phyloP scores from a whole-genome alignment of 2,113 vertebrate genomes.

The Lagopus leucura region DNA sequence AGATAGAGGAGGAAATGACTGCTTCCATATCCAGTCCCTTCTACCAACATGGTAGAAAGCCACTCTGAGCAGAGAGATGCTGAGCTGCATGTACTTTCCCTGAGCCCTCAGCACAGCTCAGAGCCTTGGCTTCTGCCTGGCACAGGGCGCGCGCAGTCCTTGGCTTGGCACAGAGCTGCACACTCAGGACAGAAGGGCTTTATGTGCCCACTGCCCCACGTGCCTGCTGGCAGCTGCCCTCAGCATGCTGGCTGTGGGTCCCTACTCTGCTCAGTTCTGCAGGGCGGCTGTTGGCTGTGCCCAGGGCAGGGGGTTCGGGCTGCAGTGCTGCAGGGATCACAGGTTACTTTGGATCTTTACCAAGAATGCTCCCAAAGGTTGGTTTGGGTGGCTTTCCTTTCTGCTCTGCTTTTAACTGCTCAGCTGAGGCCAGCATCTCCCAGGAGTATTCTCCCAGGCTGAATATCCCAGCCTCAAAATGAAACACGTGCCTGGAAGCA shows the following conservation, averaged over 20 bases:
- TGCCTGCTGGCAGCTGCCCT: no score
- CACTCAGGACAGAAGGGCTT: no score
- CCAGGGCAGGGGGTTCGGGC: neutral
- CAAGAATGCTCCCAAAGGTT: neutral
- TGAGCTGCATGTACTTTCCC: neutral
- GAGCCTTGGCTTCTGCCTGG: no score
- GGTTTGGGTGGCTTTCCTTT: neutral
- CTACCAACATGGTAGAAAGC: neutral
- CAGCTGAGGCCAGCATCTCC: neutral
- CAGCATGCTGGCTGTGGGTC: no score
- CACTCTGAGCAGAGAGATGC: neutral
- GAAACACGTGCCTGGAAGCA: rapidly evolving
- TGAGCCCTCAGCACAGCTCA: no score
- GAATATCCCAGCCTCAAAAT: neutral
- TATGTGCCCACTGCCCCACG: no score
- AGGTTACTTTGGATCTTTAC: neutral
- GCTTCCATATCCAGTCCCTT: neutral
- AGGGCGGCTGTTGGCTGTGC: neutral
- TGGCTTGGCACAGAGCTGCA: no score
- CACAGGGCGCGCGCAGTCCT: no score
- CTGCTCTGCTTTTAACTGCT: neutral
- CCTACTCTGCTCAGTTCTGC: no score
- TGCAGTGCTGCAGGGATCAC: neutral
- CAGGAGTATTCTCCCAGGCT: neutral
- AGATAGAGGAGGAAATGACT: neutral